These are phyloP conservation scores for Dryobota labecula DNA, from an alignment of 2,888 invertebrate genomes.

Conservation along the genomic window DNA sequence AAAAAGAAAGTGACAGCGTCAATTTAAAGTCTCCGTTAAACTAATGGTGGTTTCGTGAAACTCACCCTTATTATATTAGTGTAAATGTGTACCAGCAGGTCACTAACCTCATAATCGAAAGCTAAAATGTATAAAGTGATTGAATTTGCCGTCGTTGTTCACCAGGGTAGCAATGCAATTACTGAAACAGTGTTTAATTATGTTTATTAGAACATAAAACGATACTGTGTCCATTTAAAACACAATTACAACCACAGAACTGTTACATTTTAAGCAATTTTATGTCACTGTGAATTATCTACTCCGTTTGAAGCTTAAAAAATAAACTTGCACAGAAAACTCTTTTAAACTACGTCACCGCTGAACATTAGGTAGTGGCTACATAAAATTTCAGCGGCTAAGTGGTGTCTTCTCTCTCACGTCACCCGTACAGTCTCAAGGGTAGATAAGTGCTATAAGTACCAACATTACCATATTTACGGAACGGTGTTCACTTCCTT, in stretches of 20 bases:
- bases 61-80: too few relatives aligned
- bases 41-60: too few relatives aligned
- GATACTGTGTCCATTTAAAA: slow-evolving; percentile 17
- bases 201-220: slow-evolving; percentile 33
- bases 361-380: slow-evolving; percentile 30
- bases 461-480: slow-evolving; percentile 59
- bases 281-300: background rate
- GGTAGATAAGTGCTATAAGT: slow-evolving; percentile 22
- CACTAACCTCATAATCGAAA: background rate
- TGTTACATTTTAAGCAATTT: background rate
- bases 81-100: background rate
- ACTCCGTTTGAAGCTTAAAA: background rate
- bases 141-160: background rate
- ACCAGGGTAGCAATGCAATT: background rate
- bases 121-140: background rate
- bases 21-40: too few relatives aligned
- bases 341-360: slow-evolving; percentile 13
- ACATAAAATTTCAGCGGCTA: slow-evolving; percentile 54
- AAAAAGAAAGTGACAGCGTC: too few relatives aligned
- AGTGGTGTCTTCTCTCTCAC: slow-evolving; percentile 51
- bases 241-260: slow-evolving; percentile 19
- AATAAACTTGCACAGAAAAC: slow-evolving; percentile 25
- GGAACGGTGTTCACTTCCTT: slow-evolving; percentile 30
- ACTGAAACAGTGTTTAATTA: slow-evolving; percentile 4
- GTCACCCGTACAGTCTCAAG: slow-evolving; percentile 50